These are phyloP conservation scores for Chaetodon trifascialis DNA, from an alignment of 2,113 vertebrate genomes.

Conservation along the genomic window DNA sequence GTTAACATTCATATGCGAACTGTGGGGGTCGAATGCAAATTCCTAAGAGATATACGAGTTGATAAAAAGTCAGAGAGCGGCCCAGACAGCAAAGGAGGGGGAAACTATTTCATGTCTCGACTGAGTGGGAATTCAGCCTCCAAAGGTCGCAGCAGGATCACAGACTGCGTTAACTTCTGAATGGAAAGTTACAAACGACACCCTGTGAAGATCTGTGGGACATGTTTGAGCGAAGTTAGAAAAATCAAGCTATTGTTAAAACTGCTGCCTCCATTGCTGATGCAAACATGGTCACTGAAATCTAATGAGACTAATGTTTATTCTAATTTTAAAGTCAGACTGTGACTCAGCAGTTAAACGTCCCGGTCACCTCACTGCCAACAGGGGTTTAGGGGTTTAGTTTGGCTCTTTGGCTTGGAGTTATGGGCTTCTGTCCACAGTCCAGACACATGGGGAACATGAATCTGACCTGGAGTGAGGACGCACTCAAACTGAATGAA, in stretches of 20 bases:
- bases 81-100: constrained; percentile 38
- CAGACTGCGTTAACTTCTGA: constrained; percentile 35
- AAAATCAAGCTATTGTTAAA: constrained; percentile 9
- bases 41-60: constrained; percentile 57
- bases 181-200: constrained; percentile 47
- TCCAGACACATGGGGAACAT: not conserved
- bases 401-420: not conserved
- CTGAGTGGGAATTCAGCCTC: constrained; percentile 48
- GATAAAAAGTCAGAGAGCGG: constrained; percentile 64
- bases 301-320: not conserved
- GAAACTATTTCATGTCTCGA: constrained; percentile 62
- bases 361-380: not conserved
- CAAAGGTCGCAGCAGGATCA: constrained; percentile 55
- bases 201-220: constrained; percentile 17
- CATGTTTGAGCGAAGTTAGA: constrained; percentile 1
- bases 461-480: not conserved
- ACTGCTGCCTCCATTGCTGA: not conserved
- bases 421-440: not conserved
- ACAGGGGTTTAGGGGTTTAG: not conserved
- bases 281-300: no score
- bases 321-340: not conserved
- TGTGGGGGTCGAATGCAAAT: constrained; percentile 57
- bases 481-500: not conserved
- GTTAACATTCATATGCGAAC: constrained; percentile 63
- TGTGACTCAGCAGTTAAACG: not conserved